Evolutionary conservation across 2,888 invertebrate genomes (phyloP), one percentile per base, ranked within the genome.

Genomic region (Micropterix aruncella): DNA sequence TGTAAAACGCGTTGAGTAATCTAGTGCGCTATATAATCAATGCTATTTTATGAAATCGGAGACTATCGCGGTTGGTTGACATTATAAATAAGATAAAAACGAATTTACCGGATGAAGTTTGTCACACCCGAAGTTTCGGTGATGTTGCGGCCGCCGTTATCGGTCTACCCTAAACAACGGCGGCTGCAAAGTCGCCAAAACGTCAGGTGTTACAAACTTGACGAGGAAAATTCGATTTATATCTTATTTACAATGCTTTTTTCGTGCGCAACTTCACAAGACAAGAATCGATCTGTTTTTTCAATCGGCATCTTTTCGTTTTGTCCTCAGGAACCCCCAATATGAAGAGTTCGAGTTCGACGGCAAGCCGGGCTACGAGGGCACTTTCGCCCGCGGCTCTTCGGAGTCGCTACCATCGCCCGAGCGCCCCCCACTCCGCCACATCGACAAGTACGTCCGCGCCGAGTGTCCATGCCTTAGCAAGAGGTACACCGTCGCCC

Each of bases 381-480:
- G 70, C 62, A 73, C 75, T 66, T 73, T 72, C 56, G 71, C 66
- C 51, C 80, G 77, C 57, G 77, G 79, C 54, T 79, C 80, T 50
- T 72, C 81, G 55, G 83, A 85, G 56, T 85, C 87, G 44, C 74
- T 87, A 55, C 86, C 86, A 43, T 87, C 87, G 57, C 84, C 85
- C 44, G 86, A 89, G 57, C 73, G 88, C 52, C 91, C 91, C 41
- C 88, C 89, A 16, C 75, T 89, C 49, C 77, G 91, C 50, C 81
- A 83, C 57, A 83, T 92, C 65, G 91, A 92, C 62, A 85, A 87
- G 65, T 91, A 91, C 63, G 73, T 88, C 55, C 79, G 77, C 56
- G 89, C 92, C 19, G 89, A 92, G 66, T 83, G 83, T 57, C 90
- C 91, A 0, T 90, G 90, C 60, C 67, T 93, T 55, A 79, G 77